Base-by-base conservation (phyloP, 2,797 vertebrate species). In the Rallus crepitans region DNA sequence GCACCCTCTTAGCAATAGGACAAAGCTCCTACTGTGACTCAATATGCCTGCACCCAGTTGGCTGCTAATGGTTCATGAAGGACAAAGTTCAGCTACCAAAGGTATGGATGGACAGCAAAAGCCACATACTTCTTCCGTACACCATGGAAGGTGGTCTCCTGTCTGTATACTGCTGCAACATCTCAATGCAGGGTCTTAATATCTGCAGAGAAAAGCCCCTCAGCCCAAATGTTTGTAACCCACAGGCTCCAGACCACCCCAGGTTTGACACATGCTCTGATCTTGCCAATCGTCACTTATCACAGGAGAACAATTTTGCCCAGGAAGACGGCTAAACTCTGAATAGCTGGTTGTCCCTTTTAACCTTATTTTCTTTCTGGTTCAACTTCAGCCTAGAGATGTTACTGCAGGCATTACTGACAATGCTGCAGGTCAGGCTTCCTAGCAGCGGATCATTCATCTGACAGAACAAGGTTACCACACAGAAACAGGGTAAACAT, bases 401-500 rank as follows among this genome's bases (percentile, higher is more conserved):
- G 4, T 2, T 12, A 61, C n/a, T 66, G 35, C 39, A 42, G 64
- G 73, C 12, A 10, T 14, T 48, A 39, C 25, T 37, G 55, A 23
- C 35, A 76, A 66, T 59, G 60, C 39, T 50, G 37, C 47, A 47
- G 39, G 40, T 64, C 45, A 64, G 15, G 50, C 16, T 79, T 30
- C 63, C 59, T 11, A 57, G 33, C 2, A 4, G 68, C 42, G 52
- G 52, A 69, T 52, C 37, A 78, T 20, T 47, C 0, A 0, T 11
- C n/a, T n/a, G 57, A 20, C 20, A n/a, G 3, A 27, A 78, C 28
- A 40, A 0, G 1, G 47, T 21, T 56, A 63, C 16, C 52, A 63
- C 33, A 15, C 2, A 73, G 39, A 31, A 69, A 33, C 28, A 48
- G 18, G 17, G 68, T 61, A 91, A 79, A 59, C 16, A 35, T 11